Conservation (phyloP, 2,888 invertebrate genomes). For the Hofmannophila pseudospretella region DNA sequence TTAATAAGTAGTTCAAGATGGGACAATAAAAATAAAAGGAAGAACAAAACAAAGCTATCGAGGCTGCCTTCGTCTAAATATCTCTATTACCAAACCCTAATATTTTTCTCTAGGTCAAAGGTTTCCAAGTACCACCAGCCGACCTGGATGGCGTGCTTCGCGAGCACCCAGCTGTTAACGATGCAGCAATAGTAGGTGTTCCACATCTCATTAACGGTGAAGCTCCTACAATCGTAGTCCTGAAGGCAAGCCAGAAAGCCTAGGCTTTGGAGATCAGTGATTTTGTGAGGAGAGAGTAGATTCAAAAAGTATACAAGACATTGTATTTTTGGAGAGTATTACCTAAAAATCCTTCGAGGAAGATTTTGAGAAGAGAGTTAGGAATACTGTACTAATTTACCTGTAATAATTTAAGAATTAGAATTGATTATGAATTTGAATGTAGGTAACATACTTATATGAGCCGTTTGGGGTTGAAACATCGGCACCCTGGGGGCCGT, state of each 20-base stretch:
- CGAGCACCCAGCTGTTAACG: constrained; percentile 84
- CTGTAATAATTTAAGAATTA: too few relatives aligned
- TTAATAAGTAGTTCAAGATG: too few relatives aligned
- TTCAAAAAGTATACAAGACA: constrained; percentile 81
- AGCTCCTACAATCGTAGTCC: constrained; percentile 15
- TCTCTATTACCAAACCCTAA: too few relatives aligned
- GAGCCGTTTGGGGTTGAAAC: too few relatives aligned
- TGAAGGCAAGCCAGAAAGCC: constrained; percentile 12
- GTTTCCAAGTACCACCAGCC: constrained; percentile 91
- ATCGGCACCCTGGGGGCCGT: too few relatives aligned
- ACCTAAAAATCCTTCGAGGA: constrained; percentile 75
- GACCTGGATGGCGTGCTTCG: constrained; percentile 89
- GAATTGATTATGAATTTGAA: too few relatives aligned
- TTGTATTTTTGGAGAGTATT: constrained; percentile 80
- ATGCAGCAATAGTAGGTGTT: constrained; percentile 91
- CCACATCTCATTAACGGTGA: constrained; percentile 83
- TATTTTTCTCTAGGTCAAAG: constrained; percentile 74
- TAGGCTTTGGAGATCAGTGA: constrained; percentile 73
- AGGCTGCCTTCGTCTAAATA: too few relatives aligned
- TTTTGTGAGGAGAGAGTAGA: constrained; percentile 81
- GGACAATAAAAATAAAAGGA: too few relatives aligned
- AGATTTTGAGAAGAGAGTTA: too few relatives aligned
- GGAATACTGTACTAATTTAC: too few relatives aligned
- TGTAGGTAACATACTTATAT: too few relatives aligned
- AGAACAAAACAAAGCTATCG: too few relatives aligned